Conservation (phyloP, 2,113 vertebrate species). For the Hystrix brachyura region DNA sequence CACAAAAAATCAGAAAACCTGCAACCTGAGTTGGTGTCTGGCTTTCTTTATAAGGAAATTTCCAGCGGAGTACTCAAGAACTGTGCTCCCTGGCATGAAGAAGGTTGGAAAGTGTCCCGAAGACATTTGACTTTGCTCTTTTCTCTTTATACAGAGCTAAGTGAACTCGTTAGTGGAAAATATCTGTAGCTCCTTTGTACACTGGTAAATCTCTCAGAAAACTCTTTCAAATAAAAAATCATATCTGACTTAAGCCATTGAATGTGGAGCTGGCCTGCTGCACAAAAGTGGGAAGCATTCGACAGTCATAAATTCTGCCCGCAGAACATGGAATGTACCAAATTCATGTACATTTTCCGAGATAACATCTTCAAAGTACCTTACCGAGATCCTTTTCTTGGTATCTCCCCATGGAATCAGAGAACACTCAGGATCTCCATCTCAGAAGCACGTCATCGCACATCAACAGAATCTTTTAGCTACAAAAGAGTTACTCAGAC, state of each 20-base stretch:
- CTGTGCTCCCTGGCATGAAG: neutral
- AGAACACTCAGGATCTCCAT: conserved; percentile 8
- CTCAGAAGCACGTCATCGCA: neutral
- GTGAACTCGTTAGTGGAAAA: conserved; percentile 12
- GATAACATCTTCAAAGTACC: neutral
- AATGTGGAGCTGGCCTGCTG: neutral
- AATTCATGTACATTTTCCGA: neutral
- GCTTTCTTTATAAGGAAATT: conserved; percentile 30
- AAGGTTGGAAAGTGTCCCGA: neutral
- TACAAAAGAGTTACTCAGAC: conserved; percentile 17
- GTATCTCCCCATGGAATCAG: conserved; percentile 43
- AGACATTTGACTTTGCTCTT: neutral
- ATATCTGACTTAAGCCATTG: neutral
- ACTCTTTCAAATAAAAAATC: neutral
- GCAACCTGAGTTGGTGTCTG: conserved; percentile 31
- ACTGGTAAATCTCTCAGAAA: neutral
- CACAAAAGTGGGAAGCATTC: neutral
- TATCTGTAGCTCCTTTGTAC: conserved; percentile 15
- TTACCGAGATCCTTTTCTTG: conserved; percentile 44
- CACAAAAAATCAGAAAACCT: conserved; percentile 68
- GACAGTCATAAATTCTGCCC: conserved; percentile 11
- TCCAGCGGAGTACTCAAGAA: neutral
- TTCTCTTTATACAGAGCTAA: neutral
- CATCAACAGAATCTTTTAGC: neutral
- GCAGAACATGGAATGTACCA: neutral